Evolutionary conservation across 2,113 vertebrate species (phyloP).

Genomic region (Bagarius yarrelli): DNA sequence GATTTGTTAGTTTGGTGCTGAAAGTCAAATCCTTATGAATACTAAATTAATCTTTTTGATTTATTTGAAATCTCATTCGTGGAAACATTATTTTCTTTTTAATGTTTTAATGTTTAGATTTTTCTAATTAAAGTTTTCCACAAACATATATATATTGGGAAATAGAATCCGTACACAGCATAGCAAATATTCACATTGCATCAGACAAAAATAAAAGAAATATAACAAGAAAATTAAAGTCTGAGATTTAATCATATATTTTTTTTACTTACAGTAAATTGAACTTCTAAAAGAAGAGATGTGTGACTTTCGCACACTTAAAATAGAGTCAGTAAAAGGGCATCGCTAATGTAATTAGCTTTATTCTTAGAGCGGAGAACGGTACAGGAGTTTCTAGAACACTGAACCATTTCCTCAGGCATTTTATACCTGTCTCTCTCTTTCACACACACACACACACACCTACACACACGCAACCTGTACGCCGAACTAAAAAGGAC

Average conservation of each 20-base stretch:
- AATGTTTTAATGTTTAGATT: not conserved
- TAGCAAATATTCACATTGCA: not conserved
- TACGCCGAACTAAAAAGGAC: not conserved
- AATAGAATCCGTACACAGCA: not conserved
- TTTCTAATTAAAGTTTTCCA: not conserved
- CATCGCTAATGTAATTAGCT: constrained; percentile 14
- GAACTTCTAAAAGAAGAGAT: not conserved
- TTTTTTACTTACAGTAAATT: not conserved
- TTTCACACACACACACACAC: not conserved
- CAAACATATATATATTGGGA: not conserved
- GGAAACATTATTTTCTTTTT: not conserved
- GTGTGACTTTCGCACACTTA: not conserved
- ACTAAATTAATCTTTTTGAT: not conserved
- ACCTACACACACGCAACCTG: not conserved
- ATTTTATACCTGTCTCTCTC: not conserved
- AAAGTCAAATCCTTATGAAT: not conserved
- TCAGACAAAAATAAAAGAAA: too few species aligned
- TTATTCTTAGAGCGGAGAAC: constrained; percentile 13
- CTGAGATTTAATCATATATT: not conserved
- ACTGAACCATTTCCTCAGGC: not conserved
- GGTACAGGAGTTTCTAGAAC: constrained; percentile 1
- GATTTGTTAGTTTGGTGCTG: not conserved
- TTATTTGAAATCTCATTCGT: not conserved
- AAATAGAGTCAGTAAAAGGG: constrained; percentile 19
- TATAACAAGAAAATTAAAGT: too few species aligned